Evolutionary conservation across 2,797 vertebrate species (phyloP).

Genomic region (Nannoperca obscura): DNA sequence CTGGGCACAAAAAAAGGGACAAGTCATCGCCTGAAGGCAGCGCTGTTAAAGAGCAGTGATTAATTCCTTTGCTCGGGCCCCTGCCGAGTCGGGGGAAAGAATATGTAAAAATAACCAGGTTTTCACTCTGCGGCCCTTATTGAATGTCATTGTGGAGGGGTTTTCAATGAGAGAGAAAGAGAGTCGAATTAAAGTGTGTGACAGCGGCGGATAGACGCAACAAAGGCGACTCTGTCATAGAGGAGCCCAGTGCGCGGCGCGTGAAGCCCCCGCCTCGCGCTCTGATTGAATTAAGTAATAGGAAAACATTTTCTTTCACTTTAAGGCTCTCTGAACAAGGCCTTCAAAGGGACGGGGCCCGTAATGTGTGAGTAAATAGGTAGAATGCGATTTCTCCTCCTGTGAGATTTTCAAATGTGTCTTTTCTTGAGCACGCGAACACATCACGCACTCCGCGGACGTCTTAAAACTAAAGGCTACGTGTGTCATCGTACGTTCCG

Average conservation of each 20-base stretch:
- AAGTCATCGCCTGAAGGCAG: slow-evolving; percentile 88
- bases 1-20: slow-evolving; percentile 82
- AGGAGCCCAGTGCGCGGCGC: slow-evolving; percentile 95
- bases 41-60: slow-evolving; percentile 94
- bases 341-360: slow-evolving; percentile 85
- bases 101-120: slow-evolving; percentile 99
- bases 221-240: slow-evolving; percentile 99
- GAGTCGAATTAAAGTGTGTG: slow-evolving; percentile 99
- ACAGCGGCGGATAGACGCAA: slow-evolving; percentile 99
- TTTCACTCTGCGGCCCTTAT: slow-evolving; percentile 98
- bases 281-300: slow-evolving; percentile 99
- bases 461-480: neutral
- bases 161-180: slow-evolving; percentile 99
- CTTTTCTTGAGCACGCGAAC: neutral
- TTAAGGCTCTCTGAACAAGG: slow-evolving; percentile 95
- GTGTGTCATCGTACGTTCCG: neutral
- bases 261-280: slow-evolving; percentile 95
- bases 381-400: slow-evolving; percentile 50
- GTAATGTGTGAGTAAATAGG: slow-evolving; percentile 76
- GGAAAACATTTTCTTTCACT: slow-evolving; percentile 99
- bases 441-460: neutral
- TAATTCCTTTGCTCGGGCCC: slow-evolving; percentile 93
- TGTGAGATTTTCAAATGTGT: neutral
- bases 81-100: slow-evolving; percentile 92
- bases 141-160: slow-evolving; percentile 99